Conservation (phyloP, 2,888 invertebrate species). For the Lithophane semibrunnea region DNA sequence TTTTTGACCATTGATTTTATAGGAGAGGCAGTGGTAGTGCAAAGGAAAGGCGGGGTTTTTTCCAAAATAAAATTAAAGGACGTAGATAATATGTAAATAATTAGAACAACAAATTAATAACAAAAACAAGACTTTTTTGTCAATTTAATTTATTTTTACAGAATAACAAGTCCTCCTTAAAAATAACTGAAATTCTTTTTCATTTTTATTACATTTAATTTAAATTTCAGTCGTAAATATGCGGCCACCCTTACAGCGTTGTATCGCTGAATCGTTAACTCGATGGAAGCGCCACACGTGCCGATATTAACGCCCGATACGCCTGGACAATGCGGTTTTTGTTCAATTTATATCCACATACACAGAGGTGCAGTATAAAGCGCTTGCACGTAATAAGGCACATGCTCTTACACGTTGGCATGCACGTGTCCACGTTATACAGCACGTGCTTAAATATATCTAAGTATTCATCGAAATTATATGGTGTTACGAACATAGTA, state of each 20-base stretch:
- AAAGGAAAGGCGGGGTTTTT: not conserved
- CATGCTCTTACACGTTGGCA: not conserved
- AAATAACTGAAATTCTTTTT: not conserved
- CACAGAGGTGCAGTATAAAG: not conserved
- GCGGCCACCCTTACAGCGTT: slow-evolving; percentile 39
- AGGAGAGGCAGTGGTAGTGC: not conserved
- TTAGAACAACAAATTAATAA: not conserved
- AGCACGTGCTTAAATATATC: not conserved
- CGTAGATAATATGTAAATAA: not conserved
- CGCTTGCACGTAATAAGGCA: not conserved
- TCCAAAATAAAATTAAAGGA: not conserved
- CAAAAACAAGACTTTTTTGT: not conserved
- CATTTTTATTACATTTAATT: not conserved
- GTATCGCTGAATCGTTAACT: slow-evolving; percentile 65
- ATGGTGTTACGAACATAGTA: not conserved
- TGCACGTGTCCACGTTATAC: not conserved
- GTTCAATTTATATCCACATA: slow-evolving; percentile 52
- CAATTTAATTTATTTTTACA: not conserved
- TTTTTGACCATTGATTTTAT: not conserved
- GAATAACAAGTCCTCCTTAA: not conserved
- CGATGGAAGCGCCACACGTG: slow-evolving; percentile 58
- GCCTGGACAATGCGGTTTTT: slow-evolving; percentile 66
- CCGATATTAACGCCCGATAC: slow-evolving; percentile 65
- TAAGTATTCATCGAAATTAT: too few species aligned
- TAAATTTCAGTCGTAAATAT: slow-evolving; percentile 23